Evolutionary conservation across 2,888 invertebrate genomes (phyloP).

Genomic region (Xestia sexstrigata): DNA sequence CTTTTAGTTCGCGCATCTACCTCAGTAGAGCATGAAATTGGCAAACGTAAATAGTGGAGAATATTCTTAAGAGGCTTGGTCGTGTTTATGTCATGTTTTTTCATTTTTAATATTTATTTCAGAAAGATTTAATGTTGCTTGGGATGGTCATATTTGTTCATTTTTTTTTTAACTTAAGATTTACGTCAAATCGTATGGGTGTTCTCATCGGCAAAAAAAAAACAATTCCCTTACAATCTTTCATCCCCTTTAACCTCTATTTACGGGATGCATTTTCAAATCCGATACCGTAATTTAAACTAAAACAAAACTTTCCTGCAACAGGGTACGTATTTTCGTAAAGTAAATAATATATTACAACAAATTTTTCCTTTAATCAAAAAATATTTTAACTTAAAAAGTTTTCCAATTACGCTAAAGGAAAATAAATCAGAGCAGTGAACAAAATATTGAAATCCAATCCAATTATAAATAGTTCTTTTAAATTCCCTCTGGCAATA

Average conservation of each 20-base stretch:
- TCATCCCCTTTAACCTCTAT: not conserved
- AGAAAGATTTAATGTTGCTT: not conserved
- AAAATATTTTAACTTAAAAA: not conserved
- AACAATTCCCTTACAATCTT: not conserved
- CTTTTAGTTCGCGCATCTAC: conserved; percentile 62
- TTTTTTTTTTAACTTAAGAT: too few relatives aligned
- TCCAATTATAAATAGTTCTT: conserved; percentile 47
- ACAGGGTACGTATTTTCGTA: not conserved
- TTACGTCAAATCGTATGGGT: too few relatives aligned
- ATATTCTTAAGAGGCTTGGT: conserved; percentile 8
- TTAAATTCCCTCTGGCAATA: conserved; percentile 33
- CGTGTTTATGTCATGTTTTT: not conserved
- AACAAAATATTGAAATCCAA: conserved; percentile 29
- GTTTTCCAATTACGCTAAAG: not conserved
- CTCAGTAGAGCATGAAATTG: conserved; percentile 64
- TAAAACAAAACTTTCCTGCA: not conserved
- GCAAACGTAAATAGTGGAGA: conserved; percentile 47
- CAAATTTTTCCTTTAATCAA: not conserved
- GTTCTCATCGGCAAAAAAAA: not conserved
- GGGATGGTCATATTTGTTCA: too few relatives aligned
- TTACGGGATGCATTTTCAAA: not conserved
- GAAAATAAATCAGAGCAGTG: not conserved
- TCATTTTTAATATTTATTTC: not conserved
- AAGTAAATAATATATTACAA: not conserved
- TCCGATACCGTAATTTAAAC: too few relatives aligned